Base-by-base conservation (phyloP, 2,797 vertebrate species). In the Fistularia tabacaria region DNA sequence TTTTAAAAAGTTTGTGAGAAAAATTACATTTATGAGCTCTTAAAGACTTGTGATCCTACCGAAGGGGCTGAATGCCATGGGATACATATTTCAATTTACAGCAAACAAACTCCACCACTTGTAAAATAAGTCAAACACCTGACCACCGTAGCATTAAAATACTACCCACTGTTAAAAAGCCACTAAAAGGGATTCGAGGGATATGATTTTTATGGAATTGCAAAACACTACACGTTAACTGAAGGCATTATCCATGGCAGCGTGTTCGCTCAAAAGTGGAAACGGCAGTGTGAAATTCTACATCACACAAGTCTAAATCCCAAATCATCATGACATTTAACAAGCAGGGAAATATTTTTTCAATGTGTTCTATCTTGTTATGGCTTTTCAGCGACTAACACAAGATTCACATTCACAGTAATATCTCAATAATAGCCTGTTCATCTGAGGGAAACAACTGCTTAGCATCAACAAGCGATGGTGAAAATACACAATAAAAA, bases 281-380 rank as follows among this genome's bases (percentile, higher is more conserved):
- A 81, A 82, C 48, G 47, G 52, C 68, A 43, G 82, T 81, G 87
- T 90, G 85, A 90, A 90, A 90, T 89, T 68, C 46, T 57, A 79
- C 76, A 87, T 87, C 77, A 82, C 80, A 78, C 78, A 62, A 76
- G 72, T 67, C 78, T 51, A 80, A 81, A 84, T 82, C 75, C 77
- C 80, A 86, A 86, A 87, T 87, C 82, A 76, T 77, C 81, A 64
- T 88, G 85, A 86, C 83, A 84, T 85, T 84, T 83, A 73, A 79
- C 83, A 85, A 82, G 82, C 70, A 58, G 64, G 62, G 64, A 67
- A 73, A 79, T 64, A 68, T 63, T 56, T 50, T 64, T 67, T 70
- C 64, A 74, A 67, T 73, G 74, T 79, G 66, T 82, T 75, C 78
- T 55, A 67, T 76, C 76, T 81, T 63, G 82, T 85, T 87, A 82